Conservation (phyloP, 2,888 invertebrate genomes). For the Rhimphoctona megacephalus region DNA sequence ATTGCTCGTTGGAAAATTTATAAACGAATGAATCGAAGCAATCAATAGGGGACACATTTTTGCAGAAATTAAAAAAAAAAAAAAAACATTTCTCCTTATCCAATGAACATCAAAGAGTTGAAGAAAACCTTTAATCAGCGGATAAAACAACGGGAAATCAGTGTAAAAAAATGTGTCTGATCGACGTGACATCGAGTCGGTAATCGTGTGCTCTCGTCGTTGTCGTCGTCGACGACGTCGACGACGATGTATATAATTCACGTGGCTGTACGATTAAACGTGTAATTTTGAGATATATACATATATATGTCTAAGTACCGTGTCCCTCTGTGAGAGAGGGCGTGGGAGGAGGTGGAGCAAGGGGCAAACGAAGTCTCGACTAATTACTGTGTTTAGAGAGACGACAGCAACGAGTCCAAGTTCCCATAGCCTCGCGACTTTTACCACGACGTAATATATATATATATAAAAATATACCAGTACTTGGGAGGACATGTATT, state of each 20-base stretch:
- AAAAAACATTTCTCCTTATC: neutral
- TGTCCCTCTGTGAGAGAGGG: slow-evolving; percentile 75
- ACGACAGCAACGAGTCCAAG: slow-evolving; percentile 77
- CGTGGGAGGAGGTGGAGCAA: slow-evolving; percentile 38
- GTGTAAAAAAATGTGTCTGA: slow-evolving; percentile 13
- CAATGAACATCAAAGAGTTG: neutral
- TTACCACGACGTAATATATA: slow-evolving; percentile 30
- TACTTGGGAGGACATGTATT: slow-evolving; percentile 48
- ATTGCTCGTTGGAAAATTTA: no score
- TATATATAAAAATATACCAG: slow-evolving; percentile 4
- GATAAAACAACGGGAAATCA: neutral
- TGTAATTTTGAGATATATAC: slow-evolving; percentile 75
- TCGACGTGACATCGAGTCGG: slow-evolving; percentile 22
- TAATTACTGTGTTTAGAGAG: slow-evolving; percentile 83
- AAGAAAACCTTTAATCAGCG: neutral
- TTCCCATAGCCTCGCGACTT: slow-evolving; percentile 82
- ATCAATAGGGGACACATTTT: no score
- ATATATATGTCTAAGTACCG: slow-evolving; percentile 78
- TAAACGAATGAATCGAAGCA: no score
- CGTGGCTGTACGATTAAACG: slow-evolving; percentile 72
- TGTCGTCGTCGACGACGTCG: slow-evolving; percentile 23
- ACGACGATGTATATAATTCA: slow-evolving; percentile 49
- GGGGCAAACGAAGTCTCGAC: slow-evolving; percentile 52
- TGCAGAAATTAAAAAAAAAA: neutral
- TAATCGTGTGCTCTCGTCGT: slow-evolving; percentile 41